These are phyloP conservation scores for Xestoiulus laeticollis DNA, from an alignment of 2,888 invertebrate species.

Conservation along the genomic window DNA sequence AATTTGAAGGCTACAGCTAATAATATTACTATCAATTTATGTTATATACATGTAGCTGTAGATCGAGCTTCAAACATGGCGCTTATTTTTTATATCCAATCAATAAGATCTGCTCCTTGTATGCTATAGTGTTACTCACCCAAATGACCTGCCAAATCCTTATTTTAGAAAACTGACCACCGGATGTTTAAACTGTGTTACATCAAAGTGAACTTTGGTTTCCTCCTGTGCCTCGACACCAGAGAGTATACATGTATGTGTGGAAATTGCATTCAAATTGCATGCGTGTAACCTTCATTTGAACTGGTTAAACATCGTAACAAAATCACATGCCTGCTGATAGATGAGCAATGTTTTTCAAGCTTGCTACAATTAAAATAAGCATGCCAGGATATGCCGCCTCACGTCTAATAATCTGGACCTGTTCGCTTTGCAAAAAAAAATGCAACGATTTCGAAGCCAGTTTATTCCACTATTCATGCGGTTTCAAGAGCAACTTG, in stretches of 20 bases:
- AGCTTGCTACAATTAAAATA: not conserved
- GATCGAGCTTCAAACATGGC: no score
- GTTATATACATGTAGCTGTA: not conserved
- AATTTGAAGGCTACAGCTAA: not conserved
- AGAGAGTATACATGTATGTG: not conserved
- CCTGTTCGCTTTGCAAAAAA: not conserved
- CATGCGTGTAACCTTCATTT: not conserved
- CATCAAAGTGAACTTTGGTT: not conserved
- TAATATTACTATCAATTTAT: not conserved
- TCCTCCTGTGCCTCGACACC: not conserved
- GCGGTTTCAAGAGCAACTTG: not conserved
- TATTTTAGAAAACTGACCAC: not conserved
- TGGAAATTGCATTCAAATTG: not conserved
- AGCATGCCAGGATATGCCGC: not conserved
- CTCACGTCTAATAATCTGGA: not conserved
- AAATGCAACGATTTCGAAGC: not conserved
- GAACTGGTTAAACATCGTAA: not conserved
- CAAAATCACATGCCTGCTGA: not conserved
- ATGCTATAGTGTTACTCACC: not conserved
- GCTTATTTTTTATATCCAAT: no score
- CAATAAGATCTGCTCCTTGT: no score
- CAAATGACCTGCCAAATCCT: not conserved
- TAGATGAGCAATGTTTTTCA: not conserved
- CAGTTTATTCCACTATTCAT: not conserved
- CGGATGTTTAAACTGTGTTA: not conserved